A percentile compares a stretch with the other conserved stretches of the same genome.
Conservation (phyloP, 2,888 invertebrate genomes). For the Pocota personata region DNA sequence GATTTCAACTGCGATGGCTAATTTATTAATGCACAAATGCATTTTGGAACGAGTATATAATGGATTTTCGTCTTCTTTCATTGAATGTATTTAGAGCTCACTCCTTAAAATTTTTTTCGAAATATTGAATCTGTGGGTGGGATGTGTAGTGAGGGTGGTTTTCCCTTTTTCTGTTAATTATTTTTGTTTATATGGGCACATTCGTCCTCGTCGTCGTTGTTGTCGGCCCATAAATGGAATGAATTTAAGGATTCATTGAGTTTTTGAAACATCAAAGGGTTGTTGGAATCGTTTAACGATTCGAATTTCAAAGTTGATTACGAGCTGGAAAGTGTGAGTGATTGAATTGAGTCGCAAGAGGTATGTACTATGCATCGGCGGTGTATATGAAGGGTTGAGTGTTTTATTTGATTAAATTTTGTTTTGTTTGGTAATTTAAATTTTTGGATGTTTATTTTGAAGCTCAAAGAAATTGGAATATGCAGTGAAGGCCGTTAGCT, state of each 20-base stretch:
- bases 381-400: not conserved
- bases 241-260: conserved; percentile 72
- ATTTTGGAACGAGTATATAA: conserved; percentile 63
- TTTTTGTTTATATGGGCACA: conserved; percentile 54
- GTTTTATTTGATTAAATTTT: conserved; percentile 63
- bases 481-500: not conserved
- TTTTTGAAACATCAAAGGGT: conserved; percentile 69
- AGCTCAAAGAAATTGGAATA: not conserved
- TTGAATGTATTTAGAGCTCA: conserved; percentile 31
- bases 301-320: conserved; percentile 71
- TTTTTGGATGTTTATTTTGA: conserved; percentile 4
- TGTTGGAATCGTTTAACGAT: conserved; percentile 67
- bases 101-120: conserved; percentile 1
- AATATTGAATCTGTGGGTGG: conserved; percentile 1
- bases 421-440: conserved; percentile 44
- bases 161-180: conserved; percentile 54
- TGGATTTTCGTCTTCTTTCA: conserved; percentile 47
- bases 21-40: conserved; percentile 72
- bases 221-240: conserved; percentile 46
- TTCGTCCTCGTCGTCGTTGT: not conserved
- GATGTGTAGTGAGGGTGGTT: conserved; percentile 30
- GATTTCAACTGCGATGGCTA: conserved; percentile 51
- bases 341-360: conserved; percentile 31
- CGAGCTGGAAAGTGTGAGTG: conserved; percentile 10
- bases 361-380: not conserved